Evolutionary conservation across 2,888 invertebrate species (phyloP).

Genomic region (Agrotis exclamationis): DNA sequence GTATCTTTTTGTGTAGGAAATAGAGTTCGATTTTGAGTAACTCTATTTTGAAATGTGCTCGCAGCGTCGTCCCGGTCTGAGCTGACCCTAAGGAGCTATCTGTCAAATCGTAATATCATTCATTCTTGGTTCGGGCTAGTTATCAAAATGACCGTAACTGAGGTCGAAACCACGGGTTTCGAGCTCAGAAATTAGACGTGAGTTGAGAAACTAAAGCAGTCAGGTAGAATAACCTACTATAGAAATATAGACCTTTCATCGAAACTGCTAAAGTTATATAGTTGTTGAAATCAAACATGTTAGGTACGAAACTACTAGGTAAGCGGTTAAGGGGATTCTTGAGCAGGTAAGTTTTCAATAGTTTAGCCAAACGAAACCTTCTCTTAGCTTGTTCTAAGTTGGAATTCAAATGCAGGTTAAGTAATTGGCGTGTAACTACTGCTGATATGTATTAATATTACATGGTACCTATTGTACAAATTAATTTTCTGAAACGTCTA

Average conservation of each 20-base stretch:
- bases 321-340: neutral
- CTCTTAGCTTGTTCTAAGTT: neutral
- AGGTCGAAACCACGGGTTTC: no score
- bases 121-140: no score
- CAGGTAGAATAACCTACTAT: neutral
- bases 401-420: neutral
- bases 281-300: slow-evolving; percentile 2
- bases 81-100: no score
- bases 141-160: no score
- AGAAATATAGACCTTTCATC: no score
- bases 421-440: neutral
- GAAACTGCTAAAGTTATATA: neutral
- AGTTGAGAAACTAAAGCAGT: neutral
- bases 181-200: neutral
- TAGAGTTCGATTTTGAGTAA: no score
- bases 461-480: no score
- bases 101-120: no score
- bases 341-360: neutral
- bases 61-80: no score
- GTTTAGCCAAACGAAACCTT: slow-evolving; percentile 6
- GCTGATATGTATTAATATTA: neutral
- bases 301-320: neutral
- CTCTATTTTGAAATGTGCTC: no score
- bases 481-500: neutral
- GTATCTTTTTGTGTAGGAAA: no score